Conservation (phyloP, 2,113 vertebrate species). For the Sturnus vulgaris region DNA sequence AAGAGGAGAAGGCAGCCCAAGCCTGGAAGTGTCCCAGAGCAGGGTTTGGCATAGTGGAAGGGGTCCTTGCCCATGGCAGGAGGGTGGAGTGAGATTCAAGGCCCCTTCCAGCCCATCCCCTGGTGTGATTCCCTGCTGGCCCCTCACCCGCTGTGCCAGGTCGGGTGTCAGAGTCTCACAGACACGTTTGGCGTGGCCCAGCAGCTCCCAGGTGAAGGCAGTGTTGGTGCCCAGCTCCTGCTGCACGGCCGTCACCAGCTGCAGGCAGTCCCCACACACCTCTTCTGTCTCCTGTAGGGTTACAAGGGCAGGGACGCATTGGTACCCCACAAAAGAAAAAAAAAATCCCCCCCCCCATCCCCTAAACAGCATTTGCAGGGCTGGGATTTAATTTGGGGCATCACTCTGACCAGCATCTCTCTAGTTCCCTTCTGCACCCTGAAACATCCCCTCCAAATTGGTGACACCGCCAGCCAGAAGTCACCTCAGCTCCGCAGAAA, state of each 20-base stretch:
- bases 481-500: rapidly evolving
- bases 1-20: neutral
- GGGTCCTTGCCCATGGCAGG: neutral
- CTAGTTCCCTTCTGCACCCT: too few species aligned
- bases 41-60: too few species aligned
- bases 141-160: constrained; percentile 30
- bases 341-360: rapidly evolving
- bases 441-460: rapidly evolving
- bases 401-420: neutral
- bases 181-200: constrained; percentile 43
- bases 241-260: constrained; percentile 74
- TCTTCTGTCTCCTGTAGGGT: neutral
- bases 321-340: neutral
- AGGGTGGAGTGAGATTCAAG: too few species aligned
- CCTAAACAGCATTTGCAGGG: neutral
- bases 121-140: neutral
- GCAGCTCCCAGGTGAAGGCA: constrained; percentile 53
- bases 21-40: neutral
- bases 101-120: neutral
- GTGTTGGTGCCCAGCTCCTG: constrained; percentile 56
- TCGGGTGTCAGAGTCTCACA: constrained; percentile 74
- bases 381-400: neutral
- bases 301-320: rapidly evolving
- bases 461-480: neutral
- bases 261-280: constrained; percentile 76